Percentiles rank a stretch among this genome's conserved stretches.
These are phyloP conservation scores for Allolobophora icterica DNA, from an alignment of 2,888 invertebrate genomes.

Conservation along the genomic window DNA sequence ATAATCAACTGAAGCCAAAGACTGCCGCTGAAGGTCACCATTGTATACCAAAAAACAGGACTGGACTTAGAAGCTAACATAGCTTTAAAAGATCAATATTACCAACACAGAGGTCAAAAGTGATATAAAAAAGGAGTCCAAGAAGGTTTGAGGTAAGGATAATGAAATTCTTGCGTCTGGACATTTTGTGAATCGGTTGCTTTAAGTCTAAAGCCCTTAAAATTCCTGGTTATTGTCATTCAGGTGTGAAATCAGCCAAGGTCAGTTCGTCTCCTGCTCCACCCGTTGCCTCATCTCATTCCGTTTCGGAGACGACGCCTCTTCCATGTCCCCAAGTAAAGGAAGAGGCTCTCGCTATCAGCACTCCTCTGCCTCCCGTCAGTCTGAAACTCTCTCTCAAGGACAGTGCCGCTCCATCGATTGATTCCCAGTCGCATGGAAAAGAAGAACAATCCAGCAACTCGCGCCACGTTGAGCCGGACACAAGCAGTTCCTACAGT, in stretches of 20 bases:
- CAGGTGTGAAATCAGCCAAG: not conserved
- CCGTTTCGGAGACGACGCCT: not conserved
- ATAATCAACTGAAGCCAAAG: no score
- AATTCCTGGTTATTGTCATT: not conserved
- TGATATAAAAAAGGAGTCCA: not conserved
- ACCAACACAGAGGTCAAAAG: not conserved
- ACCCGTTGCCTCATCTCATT: slow-evolving; percentile 6
- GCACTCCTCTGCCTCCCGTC: not conserved
- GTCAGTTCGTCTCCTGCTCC: not conserved
- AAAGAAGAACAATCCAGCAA: not conserved
- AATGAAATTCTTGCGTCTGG: not conserved
- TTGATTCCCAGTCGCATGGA: not conserved
- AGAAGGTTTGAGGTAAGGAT: not conserved
- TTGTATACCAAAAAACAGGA: no score
- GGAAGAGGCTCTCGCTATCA: not conserved
- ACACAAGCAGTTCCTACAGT: slow-evolving; percentile 59
- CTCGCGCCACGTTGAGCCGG: slow-evolving; percentile 63
- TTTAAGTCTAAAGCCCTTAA: not conserved
- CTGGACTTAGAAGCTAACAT: no score
- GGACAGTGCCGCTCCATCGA: not conserved
- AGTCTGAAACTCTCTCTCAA: not conserved
- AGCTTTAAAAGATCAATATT: not conserved
- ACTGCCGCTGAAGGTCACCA: no score
- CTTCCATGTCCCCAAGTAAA: not conserved
- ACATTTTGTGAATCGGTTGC: not conserved